Evolutionary conservation across 2,888 invertebrate genomes (phyloP), one percentile per base, ranked within the genome.

Genomic region (Escarpia spicata): DNA sequence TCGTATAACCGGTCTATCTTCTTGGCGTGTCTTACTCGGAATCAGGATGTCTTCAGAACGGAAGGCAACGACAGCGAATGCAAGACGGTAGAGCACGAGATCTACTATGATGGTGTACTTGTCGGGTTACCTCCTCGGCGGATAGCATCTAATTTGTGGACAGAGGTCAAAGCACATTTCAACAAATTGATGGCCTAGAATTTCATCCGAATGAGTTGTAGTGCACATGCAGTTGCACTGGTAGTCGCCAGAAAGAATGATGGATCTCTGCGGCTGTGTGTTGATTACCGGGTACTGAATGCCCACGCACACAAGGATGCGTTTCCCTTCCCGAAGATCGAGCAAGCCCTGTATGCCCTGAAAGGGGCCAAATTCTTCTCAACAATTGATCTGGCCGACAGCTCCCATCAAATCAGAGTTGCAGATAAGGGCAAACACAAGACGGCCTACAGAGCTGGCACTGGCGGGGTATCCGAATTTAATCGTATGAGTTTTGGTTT

Each of bases 381-480:
- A 37, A 37, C 2, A 12, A 52, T 52, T 52, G 52, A 12, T 52
- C 0, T 52, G 9, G 52, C 10, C 12, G 3, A 3, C 12, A 52
- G 52, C 52, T 52, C 9, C 12, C 8, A 52, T 52, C 52, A 10
- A 52, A 52, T 52, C 12, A 10, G 8, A 6, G 26, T 93, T 12
- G 37, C 44, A 9, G 44, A 90, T 10, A 90, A 37, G 6, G 92
- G 92, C 43, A 90, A 45, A 43, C 43, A 44, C 6, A 93, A 93
- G 75, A 93, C 93, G 2, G 93, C 93, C 15, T 93, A 93, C 90
- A 37, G 0, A 37, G 90, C 45, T 19, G 90, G 92, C 9, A 91
- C 89, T 44, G 58, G 44, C 2, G 93, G 93, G 0, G 8, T 91
- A 43, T 93, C 37, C 37, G 92, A 93, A n/a, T 93, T 93, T 75